These are phyloP conservation scores for Bombus fervidus DNA, from an alignment of 1,140 invertebrate species.

Conservation along the genomic window DNA sequence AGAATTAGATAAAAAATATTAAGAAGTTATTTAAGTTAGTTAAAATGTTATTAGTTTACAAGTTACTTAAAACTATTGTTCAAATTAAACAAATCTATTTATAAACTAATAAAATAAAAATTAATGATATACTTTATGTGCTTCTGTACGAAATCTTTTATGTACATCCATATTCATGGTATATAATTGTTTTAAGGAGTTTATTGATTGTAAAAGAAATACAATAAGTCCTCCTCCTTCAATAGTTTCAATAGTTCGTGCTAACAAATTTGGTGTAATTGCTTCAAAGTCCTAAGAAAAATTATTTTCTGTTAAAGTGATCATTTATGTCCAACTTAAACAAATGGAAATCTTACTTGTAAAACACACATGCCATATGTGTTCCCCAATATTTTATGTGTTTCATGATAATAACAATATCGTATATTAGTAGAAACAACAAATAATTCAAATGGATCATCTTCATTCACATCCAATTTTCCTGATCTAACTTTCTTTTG, in stretches of 20 bases:
- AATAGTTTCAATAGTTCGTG: constrained; percentile 98
- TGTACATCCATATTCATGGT: constrained; percentile 99
- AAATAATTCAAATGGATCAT: constrained; percentile 98
- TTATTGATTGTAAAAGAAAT: constrained; percentile 92
- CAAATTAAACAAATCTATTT: neutral
- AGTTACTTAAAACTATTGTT: too few species aligned
- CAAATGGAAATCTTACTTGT: constrained; percentile 85
- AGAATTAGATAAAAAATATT: constrained; percentile 32
- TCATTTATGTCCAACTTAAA: neutral
- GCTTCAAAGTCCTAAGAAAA: constrained; percentile 97
- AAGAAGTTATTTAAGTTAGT: constrained; percentile 7
- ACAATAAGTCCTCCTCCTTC: constrained; percentile 98
- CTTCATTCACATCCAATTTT: constrained; percentile 95
- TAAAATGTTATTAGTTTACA: too few species aligned
- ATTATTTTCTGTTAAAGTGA: constrained; percentile 23
- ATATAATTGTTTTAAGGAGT: constrained; percentile 96
- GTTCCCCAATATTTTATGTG: constrained; percentile 98
- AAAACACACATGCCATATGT: constrained; percentile 98
- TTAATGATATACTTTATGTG: constrained; percentile 86
- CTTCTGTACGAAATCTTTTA: constrained; percentile 95
- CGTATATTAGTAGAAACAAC: constrained; percentile 97
- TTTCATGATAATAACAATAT: constrained; percentile 99
- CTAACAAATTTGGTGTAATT: constrained; percentile 98
- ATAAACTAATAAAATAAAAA: neutral
- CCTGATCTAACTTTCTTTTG: constrained; percentile 95